Evolutionary conservation across 2,113 vertebrate genomes (phyloP).

Genomic region (Oncorhynchus kisutch): DNA sequence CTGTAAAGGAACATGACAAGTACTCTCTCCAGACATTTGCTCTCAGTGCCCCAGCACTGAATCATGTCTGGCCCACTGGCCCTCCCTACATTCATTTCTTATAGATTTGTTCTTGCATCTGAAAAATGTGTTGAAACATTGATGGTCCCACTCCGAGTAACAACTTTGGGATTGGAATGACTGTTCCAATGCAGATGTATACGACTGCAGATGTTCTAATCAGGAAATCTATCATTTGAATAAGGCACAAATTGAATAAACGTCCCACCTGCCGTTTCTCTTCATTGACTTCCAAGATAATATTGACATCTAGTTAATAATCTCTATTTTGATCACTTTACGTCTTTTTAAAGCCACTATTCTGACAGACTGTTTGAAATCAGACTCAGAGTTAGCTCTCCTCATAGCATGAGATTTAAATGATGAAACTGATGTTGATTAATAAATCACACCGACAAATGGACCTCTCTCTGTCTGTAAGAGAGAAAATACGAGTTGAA

Average conservation of each 20-base stretch:
- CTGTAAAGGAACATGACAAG: conserved; percentile 45
- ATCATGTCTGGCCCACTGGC: conserved; percentile 14
- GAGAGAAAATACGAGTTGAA: background rate
- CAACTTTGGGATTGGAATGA: background rate
- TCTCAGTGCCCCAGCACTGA: conserved; percentile 10
- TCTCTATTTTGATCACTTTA: background rate
- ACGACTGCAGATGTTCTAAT: background rate
- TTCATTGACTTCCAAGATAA: background rate
- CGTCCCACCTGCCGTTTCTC: background rate
- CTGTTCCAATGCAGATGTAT: background rate
- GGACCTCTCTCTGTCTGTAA: background rate
- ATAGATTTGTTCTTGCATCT: too few species aligned
- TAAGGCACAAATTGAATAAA: background rate
- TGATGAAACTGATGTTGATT: background rate
- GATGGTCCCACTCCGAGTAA: too few species aligned
- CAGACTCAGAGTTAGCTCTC: too few species aligned
- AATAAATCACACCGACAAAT: background rate
- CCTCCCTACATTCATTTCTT: background rate
- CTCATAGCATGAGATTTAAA: background rate
- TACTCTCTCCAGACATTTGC: conserved; percentile 32
- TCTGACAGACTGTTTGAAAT: background rate
- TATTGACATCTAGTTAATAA: background rate
- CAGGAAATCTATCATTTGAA: background rate
- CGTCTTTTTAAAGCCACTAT: background rate
- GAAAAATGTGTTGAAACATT: too few species aligned